These are phyloP conservation scores for Platorchestia sp. DNA, from an alignment of 1,140 invertebrate species.

Conservation along the genomic window DNA sequence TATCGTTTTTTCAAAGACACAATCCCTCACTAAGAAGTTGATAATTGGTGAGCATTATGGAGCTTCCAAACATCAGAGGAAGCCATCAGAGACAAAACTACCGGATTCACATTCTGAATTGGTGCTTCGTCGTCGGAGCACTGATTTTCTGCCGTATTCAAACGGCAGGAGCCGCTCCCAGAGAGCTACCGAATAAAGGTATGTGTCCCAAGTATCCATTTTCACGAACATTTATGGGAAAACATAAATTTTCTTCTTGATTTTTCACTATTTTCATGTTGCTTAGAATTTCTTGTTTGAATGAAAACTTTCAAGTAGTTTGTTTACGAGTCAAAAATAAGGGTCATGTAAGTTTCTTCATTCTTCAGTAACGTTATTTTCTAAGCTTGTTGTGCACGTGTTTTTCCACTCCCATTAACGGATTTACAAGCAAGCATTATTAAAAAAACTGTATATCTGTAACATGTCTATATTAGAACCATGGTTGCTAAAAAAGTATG, in stretches of 20 bases:
- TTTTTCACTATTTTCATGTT: no score
- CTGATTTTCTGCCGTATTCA: neutral
- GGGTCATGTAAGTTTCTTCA: neutral
- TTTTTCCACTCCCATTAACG: neutral
- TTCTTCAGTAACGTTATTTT: neutral
- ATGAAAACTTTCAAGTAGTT: no score
- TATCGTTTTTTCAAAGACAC: neutral
- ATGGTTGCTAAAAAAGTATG: neutral
- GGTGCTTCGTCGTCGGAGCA: neutral
- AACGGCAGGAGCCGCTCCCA: neutral
- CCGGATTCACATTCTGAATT: neutral
- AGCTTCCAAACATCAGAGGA: neutral
- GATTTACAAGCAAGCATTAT: neutral
- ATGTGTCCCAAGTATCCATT: neutral
- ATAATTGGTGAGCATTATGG: neutral
- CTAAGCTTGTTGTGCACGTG: neutral
- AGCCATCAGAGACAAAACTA: neutral
- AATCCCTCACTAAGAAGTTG: neutral
- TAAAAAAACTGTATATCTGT: neutral
- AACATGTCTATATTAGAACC: neutral
- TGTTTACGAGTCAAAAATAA: neutral
- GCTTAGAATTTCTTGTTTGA: no score
- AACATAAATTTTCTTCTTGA: no score
- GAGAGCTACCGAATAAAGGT: neutral
- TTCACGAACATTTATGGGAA: no score